These are phyloP conservation scores for Tetranychus truncatus DNA, from an alignment of 2,888 invertebrate species.

Conservation along the genomic window DNA sequence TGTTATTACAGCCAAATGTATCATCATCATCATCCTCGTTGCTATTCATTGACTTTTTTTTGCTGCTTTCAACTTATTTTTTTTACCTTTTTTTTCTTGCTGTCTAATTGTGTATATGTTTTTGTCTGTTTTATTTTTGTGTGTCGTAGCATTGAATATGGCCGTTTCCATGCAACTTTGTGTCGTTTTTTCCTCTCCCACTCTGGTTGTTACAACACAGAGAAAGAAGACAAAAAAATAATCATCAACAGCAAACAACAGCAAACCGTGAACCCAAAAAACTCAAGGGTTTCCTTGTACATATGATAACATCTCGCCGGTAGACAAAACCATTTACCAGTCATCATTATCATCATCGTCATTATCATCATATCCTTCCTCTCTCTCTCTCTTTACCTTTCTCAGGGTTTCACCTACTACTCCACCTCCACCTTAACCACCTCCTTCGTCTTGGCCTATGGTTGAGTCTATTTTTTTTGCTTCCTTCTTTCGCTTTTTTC, in stretches of 20 bases:
- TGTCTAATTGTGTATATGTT: not conserved
- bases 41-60: not conserved
- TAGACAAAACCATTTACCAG: not conserved
- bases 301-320: not conserved
- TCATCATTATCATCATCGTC: not conserved
- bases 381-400: not conserved
- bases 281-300: not conserved
- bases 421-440: not conserved
- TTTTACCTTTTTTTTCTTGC: not conserved
- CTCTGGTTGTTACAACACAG: constrained; percentile 1
- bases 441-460: not conserved
- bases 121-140: not conserved
- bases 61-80: no score
- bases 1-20: not conserved
- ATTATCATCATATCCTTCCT: not conserved
- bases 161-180: not conserved
- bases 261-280: not conserved
- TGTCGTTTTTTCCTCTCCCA: not conserved
- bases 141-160: not conserved
- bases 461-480: no score
- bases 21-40: not conserved
- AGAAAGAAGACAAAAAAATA: not conserved
- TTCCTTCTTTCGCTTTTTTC: no score
- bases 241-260: not conserved
- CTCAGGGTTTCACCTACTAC: not conserved